These are phyloP conservation scores for Spicauda simplicius DNA, from an alignment of 2,888 invertebrate species.

Conservation along the genomic window DNA sequence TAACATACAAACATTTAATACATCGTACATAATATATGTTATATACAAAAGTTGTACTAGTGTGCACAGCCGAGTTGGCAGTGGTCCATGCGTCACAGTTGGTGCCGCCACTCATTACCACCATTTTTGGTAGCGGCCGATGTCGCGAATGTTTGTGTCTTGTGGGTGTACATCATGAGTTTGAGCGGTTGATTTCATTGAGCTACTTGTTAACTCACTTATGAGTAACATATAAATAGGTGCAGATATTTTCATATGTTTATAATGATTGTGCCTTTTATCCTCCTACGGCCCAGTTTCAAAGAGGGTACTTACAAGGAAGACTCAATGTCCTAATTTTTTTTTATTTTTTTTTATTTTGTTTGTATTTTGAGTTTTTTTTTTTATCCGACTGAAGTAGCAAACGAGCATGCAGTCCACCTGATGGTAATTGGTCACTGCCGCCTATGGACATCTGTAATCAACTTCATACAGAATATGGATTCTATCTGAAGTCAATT, in stretches of 20 bases:
- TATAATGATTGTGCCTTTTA: not conserved
- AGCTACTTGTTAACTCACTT: no score
- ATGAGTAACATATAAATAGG: not conserved
- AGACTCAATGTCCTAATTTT: no score
- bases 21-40: not conserved
- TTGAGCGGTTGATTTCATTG: not conserved
- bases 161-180: conserved; percentile 5
- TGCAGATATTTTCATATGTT: not conserved
- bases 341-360: no score
- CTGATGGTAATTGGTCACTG: no score
- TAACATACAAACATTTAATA: not conserved
- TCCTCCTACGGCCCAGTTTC: no score
- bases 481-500: no score
- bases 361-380: no score
- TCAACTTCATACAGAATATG: no score
- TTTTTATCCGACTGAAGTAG: no score
- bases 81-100: conserved; percentile 13
- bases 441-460: no score
- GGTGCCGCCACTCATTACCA: conserved; percentile 14
- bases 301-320: no score
- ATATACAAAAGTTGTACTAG: not conserved
- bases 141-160: not conserved
- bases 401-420: no score
- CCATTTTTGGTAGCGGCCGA: conserved; percentile 21
- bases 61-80: conserved; percentile 8